Base-by-base conservation (phyloP, 2,797 vertebrate genomes). In the Crocodylus rhombifer region DNA sequence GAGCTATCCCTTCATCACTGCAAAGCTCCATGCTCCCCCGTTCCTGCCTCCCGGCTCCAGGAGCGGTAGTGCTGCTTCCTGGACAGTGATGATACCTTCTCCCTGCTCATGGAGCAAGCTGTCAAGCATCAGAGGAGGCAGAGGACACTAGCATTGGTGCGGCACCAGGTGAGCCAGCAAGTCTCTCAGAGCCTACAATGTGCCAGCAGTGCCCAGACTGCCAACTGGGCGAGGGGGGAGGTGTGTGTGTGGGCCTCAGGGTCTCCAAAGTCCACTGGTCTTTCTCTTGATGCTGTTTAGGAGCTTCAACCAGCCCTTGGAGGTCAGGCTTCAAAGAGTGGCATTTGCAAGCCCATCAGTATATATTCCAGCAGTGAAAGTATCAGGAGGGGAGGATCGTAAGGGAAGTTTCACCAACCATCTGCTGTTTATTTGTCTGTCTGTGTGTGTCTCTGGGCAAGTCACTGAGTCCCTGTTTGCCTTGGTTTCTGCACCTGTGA, bases 1-100 rank as follows among this genome's bases (percentile, higher is more conserved):
- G 28, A 65, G 63, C 63, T 83, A 57, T 89, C n/a, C 67, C 63
- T 82, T 83, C 1, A 0, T 61, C 0, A 0, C 88, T 0, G 6
- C 42, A 51, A 51, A 10, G 42, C 42, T 51, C 42, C 42, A 51
- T 51, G 42, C 42, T 51, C 42, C 42, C 42, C 42, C 42, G 42
- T 51, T 51, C 42, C 42, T 51, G 42, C 42, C 42, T 10, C 42
- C 42, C 10, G 28, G 5, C 55, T 21, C 25, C 74, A 76, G 55
- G 73, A 75, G n/a, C 26, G 17, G 18, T 30, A 17, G 4, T 67
- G 65, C 33, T 4, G 65, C 18, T 16, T 67, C n/a, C 20, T 30
- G n/a, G 17, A 69, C 30, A 71, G 67, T 30, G 30, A 42, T 15
- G 21, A 33, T 21, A 23, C 67, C 67, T 71, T 36, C 33, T 71